phyloP scores from a whole-genome alignment of 2,797 vertebrate genomes.

The Meriones psammophilus region DNA sequence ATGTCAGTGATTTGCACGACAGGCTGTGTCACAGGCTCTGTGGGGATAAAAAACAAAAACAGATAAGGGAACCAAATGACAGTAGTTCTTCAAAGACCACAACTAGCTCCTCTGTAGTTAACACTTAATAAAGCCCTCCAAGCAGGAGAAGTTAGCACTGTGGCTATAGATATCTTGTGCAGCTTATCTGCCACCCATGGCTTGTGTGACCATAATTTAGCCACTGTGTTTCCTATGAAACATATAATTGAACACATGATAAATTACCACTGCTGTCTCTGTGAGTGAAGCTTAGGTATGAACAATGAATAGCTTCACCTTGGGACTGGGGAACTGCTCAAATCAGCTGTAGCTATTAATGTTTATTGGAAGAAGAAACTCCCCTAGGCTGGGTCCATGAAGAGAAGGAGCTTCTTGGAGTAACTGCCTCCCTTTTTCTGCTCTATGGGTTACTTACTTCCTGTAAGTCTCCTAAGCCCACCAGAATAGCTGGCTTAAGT shows the following conservation, averaged over 20 bases:
- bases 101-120: background rate
- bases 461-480: background rate
- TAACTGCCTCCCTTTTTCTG: no score
- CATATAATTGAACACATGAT: no score
- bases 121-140: background rate
- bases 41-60: background rate
- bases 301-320: accelerated
- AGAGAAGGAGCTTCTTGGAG: no score
- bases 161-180: background rate
- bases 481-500: no score
- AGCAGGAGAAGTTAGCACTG: background rate
- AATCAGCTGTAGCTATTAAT: background rate
- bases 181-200: background rate
- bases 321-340: background rate
- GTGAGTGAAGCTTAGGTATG: background rate
- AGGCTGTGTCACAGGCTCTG: background rate
- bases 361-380: background rate
- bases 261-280: no score
- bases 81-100: background rate
- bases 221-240: background rate
- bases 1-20: background rate
- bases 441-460: background rate
- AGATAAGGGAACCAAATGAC: background rate
- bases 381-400: background rate
- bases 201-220: background rate